Percentiles rank a stretch among this genome's conserved stretches.
phyloP scores from a whole-genome alignment of 2,888 invertebrate genomes.

The Oxycera nigricornis region DNA sequence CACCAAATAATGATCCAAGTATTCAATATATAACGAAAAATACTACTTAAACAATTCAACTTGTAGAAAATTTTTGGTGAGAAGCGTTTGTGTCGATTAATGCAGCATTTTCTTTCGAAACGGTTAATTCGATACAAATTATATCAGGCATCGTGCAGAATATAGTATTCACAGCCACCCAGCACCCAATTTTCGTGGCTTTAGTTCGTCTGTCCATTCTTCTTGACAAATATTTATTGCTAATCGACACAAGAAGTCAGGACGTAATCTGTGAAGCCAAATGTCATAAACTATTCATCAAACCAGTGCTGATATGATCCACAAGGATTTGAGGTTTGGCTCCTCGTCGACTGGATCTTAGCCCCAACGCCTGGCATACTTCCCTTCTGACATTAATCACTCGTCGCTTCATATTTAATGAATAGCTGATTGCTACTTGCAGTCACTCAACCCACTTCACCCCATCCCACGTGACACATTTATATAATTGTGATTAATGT shows the following conservation, averaged over 20 bases:
- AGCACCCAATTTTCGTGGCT: too few relatives aligned
- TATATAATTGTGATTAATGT: constrained; percentile 37
- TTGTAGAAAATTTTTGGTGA: too few relatives aligned
- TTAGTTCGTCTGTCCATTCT: too few relatives aligned
- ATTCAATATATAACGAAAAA: too few relatives aligned
- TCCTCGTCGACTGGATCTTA: not conserved
- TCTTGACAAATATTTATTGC: constrained; percentile 20
- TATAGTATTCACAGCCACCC: too few relatives aligned
- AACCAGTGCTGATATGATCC: constrained; percentile 20
- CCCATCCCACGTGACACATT: constrained; percentile 37
- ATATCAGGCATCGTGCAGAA: too few relatives aligned
- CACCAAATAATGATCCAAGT: too few relatives aligned
- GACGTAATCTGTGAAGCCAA: not conserved
- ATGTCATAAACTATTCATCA: constrained; percentile 38
- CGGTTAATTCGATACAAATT: too few relatives aligned
- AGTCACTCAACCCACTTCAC: constrained; percentile 20
- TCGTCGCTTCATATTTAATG: constrained; percentile 37
- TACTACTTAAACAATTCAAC: too few relatives aligned
- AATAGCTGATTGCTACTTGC: constrained; percentile 38
- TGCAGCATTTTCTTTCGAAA: too few relatives aligned
- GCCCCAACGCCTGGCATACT: not conserved
- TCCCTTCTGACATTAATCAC: constrained; percentile 35
- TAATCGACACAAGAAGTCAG: constrained; percentile 24
- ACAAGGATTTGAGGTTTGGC: constrained; percentile 26
- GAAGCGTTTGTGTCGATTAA: too few relatives aligned